A percentile compares a stretch with the other conserved stretches of the same genome.
phyloP scores from a whole-genome alignment of 2,797 vertebrate species.

The Pygocentrus nattereri region DNA sequence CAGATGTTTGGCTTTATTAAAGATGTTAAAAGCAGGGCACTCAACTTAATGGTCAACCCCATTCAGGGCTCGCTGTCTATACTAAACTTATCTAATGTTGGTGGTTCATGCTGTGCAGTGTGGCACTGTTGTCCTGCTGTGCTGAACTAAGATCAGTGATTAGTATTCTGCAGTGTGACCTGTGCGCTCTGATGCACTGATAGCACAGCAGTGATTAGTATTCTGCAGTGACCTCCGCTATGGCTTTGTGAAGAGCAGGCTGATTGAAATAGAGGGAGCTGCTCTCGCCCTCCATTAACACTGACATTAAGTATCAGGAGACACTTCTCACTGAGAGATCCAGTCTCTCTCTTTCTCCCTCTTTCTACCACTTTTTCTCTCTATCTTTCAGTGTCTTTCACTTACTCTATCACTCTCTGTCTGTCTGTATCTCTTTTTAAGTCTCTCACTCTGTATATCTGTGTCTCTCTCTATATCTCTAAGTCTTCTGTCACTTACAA shows the following conservation, averaged over 20 bases:
- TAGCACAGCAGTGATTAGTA: constrained; percentile 5
- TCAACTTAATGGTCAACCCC: no score
- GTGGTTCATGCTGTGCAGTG: no score
- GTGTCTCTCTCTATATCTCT: no score
- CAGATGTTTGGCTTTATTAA: no score
- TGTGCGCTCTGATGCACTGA: neutral
- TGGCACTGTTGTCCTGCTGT: neutral
- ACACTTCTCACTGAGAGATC: neutral
- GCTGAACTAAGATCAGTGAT: constrained; percentile 25
- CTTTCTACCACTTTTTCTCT: neutral
- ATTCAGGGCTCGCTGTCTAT: no score
- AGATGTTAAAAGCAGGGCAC: no score
- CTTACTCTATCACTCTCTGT: no score
- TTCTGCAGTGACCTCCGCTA: constrained; percentile 17
- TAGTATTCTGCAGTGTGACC: constrained; percentile 52
- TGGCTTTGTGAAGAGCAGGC: constrained; percentile 51
- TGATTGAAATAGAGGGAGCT: constrained; percentile 56
- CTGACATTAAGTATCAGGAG: constrained; percentile 16
- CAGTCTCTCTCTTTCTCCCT: neutral
- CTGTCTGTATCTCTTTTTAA: no score
- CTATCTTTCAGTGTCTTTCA: no score
- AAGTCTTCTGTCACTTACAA: neutral
- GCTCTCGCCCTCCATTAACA: constrained; percentile 41
- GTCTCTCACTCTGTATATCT: neutral
- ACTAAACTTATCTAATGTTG: no score